Evolutionary conservation across 2,797 vertebrate genomes (phyloP).

Genomic region (Sternarchorhynchus goeldii): DNA sequence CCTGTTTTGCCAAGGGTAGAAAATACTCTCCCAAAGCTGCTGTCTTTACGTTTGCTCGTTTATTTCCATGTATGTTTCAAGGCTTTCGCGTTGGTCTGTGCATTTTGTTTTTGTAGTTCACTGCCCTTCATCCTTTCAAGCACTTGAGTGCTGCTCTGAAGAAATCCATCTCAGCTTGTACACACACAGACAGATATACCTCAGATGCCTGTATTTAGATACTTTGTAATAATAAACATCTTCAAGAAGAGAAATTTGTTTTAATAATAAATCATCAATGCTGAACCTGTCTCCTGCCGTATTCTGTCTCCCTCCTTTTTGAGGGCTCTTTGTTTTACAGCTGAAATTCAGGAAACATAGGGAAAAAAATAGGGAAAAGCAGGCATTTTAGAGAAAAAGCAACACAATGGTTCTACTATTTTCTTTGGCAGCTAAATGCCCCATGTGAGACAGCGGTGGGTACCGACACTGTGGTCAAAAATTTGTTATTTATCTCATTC

Average conservation of each 20-base stretch:
- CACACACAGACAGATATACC: slow-evolving; percentile 74
- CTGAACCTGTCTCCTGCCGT: slow-evolving; percentile 7
- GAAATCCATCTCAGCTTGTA: slow-evolving; percentile 59
- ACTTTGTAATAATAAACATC: slow-evolving; percentile 75
- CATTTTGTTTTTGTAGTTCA: slow-evolving; percentile 11
- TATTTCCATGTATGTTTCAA: slow-evolving; percentile 7
- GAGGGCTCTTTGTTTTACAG: neutral
- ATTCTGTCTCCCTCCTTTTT: slow-evolving; percentile 20
- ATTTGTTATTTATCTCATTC: slow-evolving; percentile 18
- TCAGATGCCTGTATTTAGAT: slow-evolving; percentile 82
- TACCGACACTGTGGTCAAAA: slow-evolving; percentile 15
- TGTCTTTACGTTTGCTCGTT: slow-evolving; percentile 6
- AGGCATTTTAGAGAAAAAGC: slow-evolving; percentile 7
- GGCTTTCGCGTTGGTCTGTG: neutral
- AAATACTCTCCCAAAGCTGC: slow-evolving; percentile 1
- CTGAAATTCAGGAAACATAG: slow-evolving; percentile 1
- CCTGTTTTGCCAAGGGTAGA: neutral
- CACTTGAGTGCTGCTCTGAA: slow-evolving; percentile 25
- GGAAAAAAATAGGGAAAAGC: neutral
- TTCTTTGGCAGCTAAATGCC: slow-evolving; percentile 40
- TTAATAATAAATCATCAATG: slow-evolving; percentile 75
- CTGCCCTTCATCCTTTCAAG: neutral
- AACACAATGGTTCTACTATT: slow-evolving; percentile 16
- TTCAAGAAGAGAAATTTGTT: slow-evolving; percentile 60
- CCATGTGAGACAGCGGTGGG: slow-evolving; percentile 13